Conservation (phyloP, 2,888 invertebrate species). For the Orgyia antiqua region DNA sequence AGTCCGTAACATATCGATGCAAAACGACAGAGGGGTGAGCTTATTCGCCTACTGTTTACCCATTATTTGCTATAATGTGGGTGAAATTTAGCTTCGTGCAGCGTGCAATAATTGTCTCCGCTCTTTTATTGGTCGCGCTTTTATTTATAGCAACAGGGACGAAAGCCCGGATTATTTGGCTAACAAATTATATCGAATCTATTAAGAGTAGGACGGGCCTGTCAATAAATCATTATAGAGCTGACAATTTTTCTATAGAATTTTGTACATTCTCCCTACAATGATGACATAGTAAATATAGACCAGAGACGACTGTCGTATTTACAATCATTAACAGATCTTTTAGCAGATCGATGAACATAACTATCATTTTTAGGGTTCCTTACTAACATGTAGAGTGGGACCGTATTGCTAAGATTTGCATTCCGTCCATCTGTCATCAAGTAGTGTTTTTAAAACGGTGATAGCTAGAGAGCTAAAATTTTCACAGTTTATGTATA, state of each 20-base stretch:
- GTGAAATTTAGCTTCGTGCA: conserved; percentile 71
- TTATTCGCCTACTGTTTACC: conserved; percentile 64
- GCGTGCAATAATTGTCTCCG: conserved; percentile 65
- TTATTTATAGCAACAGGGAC: conserved; percentile 39
- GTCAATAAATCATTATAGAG: conserved; percentile 69
- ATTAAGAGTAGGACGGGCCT: conserved; percentile 67
- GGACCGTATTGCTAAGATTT: too few species aligned
- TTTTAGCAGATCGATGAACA: too few species aligned
- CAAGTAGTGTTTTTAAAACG: too few species aligned
- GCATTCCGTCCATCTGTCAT: too few species aligned
- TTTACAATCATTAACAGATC: too few species aligned
- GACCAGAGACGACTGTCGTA: background rate
- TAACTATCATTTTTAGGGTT: too few species aligned
- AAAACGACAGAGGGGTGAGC: conserved; percentile 58
- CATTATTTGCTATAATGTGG: conserved; percentile 75
- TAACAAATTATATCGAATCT: conserved; percentile 76
- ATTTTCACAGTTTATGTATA: too few species aligned
- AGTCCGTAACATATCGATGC: conserved; percentile 67
- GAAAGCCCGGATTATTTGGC: conserved; percentile 75
- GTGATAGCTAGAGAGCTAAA: too few species aligned
- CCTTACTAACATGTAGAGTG: too few species aligned
- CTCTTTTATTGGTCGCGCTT: conserved; percentile 57
- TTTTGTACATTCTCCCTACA: conserved; percentile 35
- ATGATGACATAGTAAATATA: conserved; percentile 31
- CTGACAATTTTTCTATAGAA: conserved; percentile 47